phyloP scores from a whole-genome alignment of 1,140 invertebrate species.

The Lordiphosa collinella region DNA sequence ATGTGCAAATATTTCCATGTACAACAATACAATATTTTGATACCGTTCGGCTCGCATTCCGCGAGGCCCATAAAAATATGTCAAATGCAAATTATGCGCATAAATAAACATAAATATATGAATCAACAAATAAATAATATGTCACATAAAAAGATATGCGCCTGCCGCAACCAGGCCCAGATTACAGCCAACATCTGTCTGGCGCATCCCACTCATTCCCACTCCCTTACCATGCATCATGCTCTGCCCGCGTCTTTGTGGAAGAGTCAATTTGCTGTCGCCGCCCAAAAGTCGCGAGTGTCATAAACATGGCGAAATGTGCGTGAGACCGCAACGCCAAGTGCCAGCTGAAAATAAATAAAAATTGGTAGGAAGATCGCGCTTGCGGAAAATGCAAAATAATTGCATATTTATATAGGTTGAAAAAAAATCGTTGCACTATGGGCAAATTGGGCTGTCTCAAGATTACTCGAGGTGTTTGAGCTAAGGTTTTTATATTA shows the following conservation, averaged over 20 bases:
- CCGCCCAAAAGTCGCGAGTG: constrained; percentile 62
- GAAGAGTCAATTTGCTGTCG: constrained; percentile 69
- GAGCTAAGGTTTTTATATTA: no score
- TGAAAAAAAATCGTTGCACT: constrained; percentile 32
- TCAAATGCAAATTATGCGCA: constrained; percentile 72
- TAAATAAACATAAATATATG: constrained; percentile 63
- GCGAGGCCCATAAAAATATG: constrained; percentile 59
- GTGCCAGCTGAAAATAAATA: constrained; percentile 39
- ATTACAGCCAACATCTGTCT: constrained; percentile 9
- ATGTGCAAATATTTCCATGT: constrained; percentile 25
- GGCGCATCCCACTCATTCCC: not conserved
- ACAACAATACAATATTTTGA: constrained; percentile 28
- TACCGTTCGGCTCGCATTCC: constrained; percentile 12
- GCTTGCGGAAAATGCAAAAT: constrained; percentile 62
- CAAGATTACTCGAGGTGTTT: no score
- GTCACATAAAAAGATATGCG: constrained; percentile 45
- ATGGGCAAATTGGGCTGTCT: no score
- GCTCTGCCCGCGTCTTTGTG: constrained; percentile 22
- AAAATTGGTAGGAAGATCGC: constrained; percentile 19
- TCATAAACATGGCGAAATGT: constrained; percentile 66
- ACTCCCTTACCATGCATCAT: not conserved
- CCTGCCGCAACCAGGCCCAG: not conserved
- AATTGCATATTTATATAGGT: constrained; percentile 69
- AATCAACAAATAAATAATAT: constrained; percentile 75
- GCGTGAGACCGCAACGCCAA: constrained; percentile 38